These are phyloP conservation scores for Drosophila guanche DNA, from an alignment of 1,140 invertebrate species.

Conservation along the genomic window DNA sequence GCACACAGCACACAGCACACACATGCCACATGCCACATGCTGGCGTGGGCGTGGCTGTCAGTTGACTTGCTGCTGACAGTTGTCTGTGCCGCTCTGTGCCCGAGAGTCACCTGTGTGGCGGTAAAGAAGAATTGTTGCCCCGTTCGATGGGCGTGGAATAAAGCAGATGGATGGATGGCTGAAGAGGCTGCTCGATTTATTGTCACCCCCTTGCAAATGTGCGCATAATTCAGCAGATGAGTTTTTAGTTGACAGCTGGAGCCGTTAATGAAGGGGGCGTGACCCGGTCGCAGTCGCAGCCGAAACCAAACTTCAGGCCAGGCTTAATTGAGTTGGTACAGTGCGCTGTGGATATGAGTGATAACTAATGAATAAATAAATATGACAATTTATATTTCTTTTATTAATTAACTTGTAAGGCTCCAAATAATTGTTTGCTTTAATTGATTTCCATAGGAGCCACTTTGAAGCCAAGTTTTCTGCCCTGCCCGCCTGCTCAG, in stretches of 20 bases:
- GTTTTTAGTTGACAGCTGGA: conserved; percentile 55
- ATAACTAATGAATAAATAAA: too few relatives aligned
- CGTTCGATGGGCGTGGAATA: background rate
- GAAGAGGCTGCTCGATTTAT: conserved; percentile 51
- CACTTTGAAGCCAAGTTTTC: too few relatives aligned
- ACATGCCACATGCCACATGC: conserved; percentile 1
- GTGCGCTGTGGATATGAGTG: background rate
- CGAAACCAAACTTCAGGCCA: conserved; percentile 2
- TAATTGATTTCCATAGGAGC: too few relatives aligned
- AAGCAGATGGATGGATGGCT: background rate
- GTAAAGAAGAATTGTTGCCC: conserved; percentile 12
- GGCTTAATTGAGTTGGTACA: conserved; percentile 43
- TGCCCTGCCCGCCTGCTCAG: too few relatives aligned
- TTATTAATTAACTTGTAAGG: too few relatives aligned
- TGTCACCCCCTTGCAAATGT: conserved; percentile 45
- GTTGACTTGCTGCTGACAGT: conserved; percentile 69
- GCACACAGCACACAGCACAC: background rate
- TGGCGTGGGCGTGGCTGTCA: conserved; percentile 37
- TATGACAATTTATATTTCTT: too few relatives aligned
- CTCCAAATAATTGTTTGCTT: too few relatives aligned
- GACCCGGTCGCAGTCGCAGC: background rate
- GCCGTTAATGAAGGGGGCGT: conserved; percentile 8
- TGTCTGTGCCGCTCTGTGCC: conserved; percentile 24
- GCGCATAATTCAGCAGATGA: conserved; percentile 59
- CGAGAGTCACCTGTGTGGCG: conserved; percentile 42